Percentiles rank a stretch among this genome's conserved stretches.
phyloP scores from a whole-genome alignment of 1,140 invertebrate species.

The Drosophila punjabiensis region DNA sequence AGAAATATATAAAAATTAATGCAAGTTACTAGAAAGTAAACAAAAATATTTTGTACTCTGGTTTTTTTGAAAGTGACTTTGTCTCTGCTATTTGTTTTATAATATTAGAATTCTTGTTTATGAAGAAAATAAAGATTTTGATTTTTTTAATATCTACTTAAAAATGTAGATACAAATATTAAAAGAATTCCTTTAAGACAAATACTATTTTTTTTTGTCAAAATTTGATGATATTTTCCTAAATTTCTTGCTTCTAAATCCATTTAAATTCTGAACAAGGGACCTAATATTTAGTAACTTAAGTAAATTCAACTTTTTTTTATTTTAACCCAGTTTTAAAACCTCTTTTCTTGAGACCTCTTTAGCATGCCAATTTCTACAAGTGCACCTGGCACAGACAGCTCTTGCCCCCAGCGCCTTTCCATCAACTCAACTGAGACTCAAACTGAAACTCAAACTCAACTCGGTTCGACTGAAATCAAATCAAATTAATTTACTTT shows the following conservation, averaged over 20 bases:
- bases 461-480: slow-evolving; percentile 25
- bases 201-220: neutral
- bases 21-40: neutral
- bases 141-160: no score
- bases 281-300: neutral
- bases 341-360: neutral
- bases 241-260: neutral
- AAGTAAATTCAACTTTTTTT: neutral
- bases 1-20: neutral
- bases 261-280: neutral
- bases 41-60: neutral
- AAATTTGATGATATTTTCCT: neutral
- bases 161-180: no score
- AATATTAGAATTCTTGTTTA: no score
- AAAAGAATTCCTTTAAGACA: neutral
- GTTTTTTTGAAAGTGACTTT: neutral
- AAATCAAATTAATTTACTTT: slow-evolving; percentile 63
- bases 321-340: neutral
- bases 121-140: no score
- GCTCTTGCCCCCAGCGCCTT: slow-evolving; percentile 24
- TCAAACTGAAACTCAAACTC: slow-evolving; percentile 1
- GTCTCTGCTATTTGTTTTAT: no score
- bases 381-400: slow-evolving; percentile 19
- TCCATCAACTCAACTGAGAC: slow-evolving; percentile 31
- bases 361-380: slow-evolving; percentile 7